Conservation (phyloP, 2,888 invertebrate genomes). For the Caenorhabditis sp. region DNA sequence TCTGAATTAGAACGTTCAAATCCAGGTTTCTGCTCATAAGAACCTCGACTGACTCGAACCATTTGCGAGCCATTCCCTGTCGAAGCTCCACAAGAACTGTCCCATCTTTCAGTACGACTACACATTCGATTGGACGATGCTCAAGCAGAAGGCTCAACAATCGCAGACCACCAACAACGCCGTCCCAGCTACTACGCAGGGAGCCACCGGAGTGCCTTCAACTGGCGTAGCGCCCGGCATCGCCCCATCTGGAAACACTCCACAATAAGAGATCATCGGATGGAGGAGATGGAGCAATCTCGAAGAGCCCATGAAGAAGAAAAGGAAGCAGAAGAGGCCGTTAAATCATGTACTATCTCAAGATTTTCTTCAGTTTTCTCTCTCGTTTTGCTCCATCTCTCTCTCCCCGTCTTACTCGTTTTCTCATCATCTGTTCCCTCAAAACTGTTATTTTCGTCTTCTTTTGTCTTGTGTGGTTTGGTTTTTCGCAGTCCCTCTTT, state of each 20-base stretch:
- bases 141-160: slow-evolving; percentile 91
- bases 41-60: too few species aligned
- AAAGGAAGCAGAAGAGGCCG: too few species aligned
- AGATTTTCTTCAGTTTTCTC: slow-evolving; percentile 8
- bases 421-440: slow-evolving; percentile 2
- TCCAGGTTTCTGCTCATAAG: too few species aligned
- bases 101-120: slow-evolving; percentile 80
- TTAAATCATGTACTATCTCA: slow-evolving; percentile 35
- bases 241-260: slow-evolving; percentile 57
- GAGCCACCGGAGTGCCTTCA: slow-evolving; percentile 48
- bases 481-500: too few species aligned
- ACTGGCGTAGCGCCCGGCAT: slow-evolving; percentile 41
- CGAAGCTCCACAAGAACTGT: too few species aligned
- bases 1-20: too few species aligned
- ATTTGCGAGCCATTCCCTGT: too few species aligned
- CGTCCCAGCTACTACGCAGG: slow-evolving; percentile 16
- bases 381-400: too few species aligned
- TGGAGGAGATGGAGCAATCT: too few species aligned
- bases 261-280: slow-evolving; percentile 48
- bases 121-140: slow-evolving; percentile 97
- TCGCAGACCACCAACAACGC: slow-evolving; percentile 52
- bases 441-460: too few species aligned
- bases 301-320: too few species aligned
- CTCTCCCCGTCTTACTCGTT: not conserved
- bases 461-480: too few species aligned